phyloP scores from a whole-genome alignment of 2,888 invertebrate genomes.

The Vesta saturnalis region DNA sequence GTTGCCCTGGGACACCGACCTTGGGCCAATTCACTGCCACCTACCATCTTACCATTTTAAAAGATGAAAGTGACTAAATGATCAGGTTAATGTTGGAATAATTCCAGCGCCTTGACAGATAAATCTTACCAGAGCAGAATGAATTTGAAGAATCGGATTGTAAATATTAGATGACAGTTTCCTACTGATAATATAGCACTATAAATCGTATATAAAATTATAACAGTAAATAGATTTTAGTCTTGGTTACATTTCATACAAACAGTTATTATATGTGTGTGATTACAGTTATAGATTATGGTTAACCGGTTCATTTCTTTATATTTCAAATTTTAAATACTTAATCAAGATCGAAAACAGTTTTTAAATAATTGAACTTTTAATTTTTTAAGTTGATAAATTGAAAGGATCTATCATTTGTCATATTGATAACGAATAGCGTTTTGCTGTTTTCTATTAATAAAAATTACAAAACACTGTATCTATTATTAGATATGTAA shows the following conservation, averaged over 20 bases:
- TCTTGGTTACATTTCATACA: not conserved
- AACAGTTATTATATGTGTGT: conserved; percentile 13
- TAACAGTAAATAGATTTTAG: conserved; percentile 7
- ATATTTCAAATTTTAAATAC: too few relatives aligned
- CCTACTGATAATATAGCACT: not conserved
- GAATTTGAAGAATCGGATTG: not conserved
- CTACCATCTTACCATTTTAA: conserved; percentile 45
- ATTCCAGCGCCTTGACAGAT: not conserved
- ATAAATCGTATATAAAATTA: conserved; percentile 7
- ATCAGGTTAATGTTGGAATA: conserved; percentile 6
- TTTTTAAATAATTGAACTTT: too few relatives aligned
- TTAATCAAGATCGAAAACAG: not conserved
- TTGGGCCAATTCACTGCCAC: conserved; percentile 51
- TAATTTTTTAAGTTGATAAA: too few relatives aligned
- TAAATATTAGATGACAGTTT: conserved; percentile 12
- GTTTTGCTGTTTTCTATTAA: too few relatives aligned
- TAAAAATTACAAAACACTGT: too few relatives aligned
- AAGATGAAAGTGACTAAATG: conserved; percentile 46
- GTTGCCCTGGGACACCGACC: conserved; percentile 50
- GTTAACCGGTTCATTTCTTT: conserved; percentile 4
- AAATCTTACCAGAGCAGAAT: not conserved
- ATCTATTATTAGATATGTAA: too few relatives aligned
- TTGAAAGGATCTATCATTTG: too few relatives aligned
- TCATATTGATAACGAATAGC: too few relatives aligned
- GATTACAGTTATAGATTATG: conserved; percentile 12